Evolutionary conservation across 2,797 vertebrate species (phyloP), one percentile per base, ranked within the genome.

Genomic region (Triplophysa yarkandensis): DNA sequence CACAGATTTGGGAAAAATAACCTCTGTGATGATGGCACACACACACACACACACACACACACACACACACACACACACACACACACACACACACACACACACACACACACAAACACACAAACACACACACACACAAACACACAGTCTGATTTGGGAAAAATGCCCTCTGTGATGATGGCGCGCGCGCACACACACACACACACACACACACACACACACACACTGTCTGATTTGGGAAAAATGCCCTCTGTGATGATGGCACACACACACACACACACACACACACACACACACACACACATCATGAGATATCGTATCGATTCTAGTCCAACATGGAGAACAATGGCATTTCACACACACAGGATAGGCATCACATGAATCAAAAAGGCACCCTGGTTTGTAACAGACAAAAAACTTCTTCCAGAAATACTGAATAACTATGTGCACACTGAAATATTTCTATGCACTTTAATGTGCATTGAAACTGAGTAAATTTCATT

Each of bases 221-320:
- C 46, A n/a, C 71, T 44, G 63, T 41, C 23, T 60, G 23, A 46
- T 65, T 32, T 39, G 55, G 62, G 64, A 73, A 28, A 16, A 68
- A 44, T 21, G 43, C 30, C 62, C 48, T 23, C 50, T 34, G 8
- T 16, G 8, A 32, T n/a, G n/a, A n/a, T n/a, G 7, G 17, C 36
- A 11, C 36, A 3, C 36, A 10, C 34, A 2, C 11, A 10, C 11
- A 34, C 32, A 34, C 32, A 34, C 6, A 36, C 9, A n/a, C 58
- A 71, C 28, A 14, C 21, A 23, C 48, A 50, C 48, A 11, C 48
- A 21, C 19, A 30, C 30, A 58, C 28, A 36, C 30, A 9, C n/a
- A 6, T 23, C 39, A 13, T 64, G 30, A 55, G 36, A 39, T 30
- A 27, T 50, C 19, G 65, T 61, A 68, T 54, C 63, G 46, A 76